These are phyloP conservation scores for Brachionus koreanus DNA, from an alignment of 1,140 invertebrate genomes.

Conservation along the genomic window DNA sequence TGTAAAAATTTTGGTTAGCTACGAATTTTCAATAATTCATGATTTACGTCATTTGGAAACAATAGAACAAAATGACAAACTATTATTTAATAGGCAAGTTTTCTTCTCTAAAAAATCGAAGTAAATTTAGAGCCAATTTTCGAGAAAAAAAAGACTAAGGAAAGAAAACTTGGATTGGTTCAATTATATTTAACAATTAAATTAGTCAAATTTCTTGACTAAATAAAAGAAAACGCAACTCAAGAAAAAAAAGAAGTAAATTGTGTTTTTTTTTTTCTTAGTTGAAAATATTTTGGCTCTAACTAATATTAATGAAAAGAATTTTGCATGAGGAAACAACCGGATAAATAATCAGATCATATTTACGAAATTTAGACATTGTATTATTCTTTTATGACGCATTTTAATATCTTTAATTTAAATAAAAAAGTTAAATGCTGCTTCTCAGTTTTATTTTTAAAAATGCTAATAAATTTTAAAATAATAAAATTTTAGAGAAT, in stretches of 20 bases:
- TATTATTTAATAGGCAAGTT: background rate
- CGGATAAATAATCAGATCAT: constrained; percentile 1
- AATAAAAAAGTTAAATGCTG: background rate
- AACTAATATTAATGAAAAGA: background rate
- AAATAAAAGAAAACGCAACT: constrained; percentile 13
- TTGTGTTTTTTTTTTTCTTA: background rate
- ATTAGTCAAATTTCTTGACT: background rate
- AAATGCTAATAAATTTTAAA: background rate
- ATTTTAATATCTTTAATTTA: background rate
- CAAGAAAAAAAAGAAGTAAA: background rate
- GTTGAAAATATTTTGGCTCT: background rate
- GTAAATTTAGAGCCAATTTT: background rate
- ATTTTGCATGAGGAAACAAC: background rate
- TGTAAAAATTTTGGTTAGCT: background rate
- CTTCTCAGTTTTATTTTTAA: background rate
- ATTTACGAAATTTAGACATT: background rate
- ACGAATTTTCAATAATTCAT: constrained; percentile 6
- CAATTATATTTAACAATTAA: constrained; percentile 17
- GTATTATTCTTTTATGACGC: background rate
- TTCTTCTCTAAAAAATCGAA: background rate
- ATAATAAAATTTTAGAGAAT: background rate
- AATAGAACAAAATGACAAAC: background rate
- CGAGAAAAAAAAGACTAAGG: background rate
- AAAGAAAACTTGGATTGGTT: background rate
- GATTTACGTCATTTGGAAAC: background rate